Evolutionary conservation across 2,797 vertebrate species (phyloP).

Genomic region (Coluber constrictor): DNA sequence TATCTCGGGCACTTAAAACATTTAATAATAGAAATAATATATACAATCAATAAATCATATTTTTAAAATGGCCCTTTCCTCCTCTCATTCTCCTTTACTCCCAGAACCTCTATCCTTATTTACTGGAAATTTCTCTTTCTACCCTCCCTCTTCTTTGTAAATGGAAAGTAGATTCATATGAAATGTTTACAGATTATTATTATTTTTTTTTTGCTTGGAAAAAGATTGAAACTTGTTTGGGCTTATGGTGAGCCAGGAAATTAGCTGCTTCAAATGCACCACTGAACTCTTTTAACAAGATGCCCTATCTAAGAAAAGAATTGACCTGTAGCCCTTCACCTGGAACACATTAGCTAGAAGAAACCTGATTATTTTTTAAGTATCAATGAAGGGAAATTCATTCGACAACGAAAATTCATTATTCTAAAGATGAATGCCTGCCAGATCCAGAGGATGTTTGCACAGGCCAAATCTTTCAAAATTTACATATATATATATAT

Average conservation of each 20-base stretch:
- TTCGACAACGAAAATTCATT: not conserved
- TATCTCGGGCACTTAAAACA: slow-evolving; percentile 4
- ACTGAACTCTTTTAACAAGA: slow-evolving; percentile 15
- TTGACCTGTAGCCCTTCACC: slow-evolving; percentile 1
- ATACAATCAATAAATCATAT: not conserved
- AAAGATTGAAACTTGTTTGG: slow-evolving; percentile 35
- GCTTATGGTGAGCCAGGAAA: slow-evolving; percentile 16
- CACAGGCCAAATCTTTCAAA: not conserved
- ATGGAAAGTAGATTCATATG: slow-evolving; percentile 33
- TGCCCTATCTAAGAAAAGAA: not conserved
- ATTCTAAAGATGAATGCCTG: not conserved
- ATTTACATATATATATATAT: not conserved
- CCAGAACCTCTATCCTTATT: not conserved
- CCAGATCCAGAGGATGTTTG: not conserved
- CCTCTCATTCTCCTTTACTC: not conserved
- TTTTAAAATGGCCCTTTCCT: slow-evolving; percentile 25
- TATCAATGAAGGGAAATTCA: slow-evolving; percentile 16
- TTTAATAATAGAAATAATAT: not conserved
- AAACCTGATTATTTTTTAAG: slow-evolving; percentile 21
- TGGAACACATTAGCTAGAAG: not conserved
- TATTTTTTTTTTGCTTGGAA: slow-evolving; percentile 39
- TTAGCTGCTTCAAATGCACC: slow-evolving; percentile 27
- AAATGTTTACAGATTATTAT: slow-evolving; percentile 39
- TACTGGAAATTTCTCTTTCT: slow-evolving; percentile 21
- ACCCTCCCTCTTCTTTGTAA: slow-evolving; percentile 30